A percentile compares a stretch with the other conserved stretches of the same genome.
Conservation (phyloP, 2,113 vertebrate genomes). For the Sebastes schlegelii region DNA sequence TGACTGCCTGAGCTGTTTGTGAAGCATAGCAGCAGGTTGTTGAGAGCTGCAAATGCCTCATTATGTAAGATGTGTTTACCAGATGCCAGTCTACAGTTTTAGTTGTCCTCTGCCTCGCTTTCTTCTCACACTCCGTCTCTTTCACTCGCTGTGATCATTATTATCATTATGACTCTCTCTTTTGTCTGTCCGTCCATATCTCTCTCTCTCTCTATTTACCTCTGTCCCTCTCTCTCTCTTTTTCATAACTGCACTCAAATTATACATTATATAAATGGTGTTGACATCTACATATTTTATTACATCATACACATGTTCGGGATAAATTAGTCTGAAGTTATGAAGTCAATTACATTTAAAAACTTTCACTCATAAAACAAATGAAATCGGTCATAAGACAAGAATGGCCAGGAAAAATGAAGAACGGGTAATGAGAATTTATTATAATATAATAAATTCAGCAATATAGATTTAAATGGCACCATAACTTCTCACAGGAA, state of each 20-base stretch:
- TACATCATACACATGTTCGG: not conserved
- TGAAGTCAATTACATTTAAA: not conserved
- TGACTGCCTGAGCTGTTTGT: conserved; percentile 50
- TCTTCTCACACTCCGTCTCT: not conserved
- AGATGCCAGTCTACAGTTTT: conserved; percentile 61
- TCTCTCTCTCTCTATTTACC: not conserved
- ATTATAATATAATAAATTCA: not conserved
- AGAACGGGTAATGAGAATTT: not conserved
- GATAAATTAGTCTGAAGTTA: not conserved
- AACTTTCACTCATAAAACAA: not conserved
- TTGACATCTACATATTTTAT: not conserved
- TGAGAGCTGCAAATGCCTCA: conserved; percentile 56
- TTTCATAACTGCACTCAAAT: not conserved
- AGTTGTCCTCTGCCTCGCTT: conserved; percentile 36
- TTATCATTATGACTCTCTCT: conserved; percentile 6
- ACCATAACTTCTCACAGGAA: not conserved
- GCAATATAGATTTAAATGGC: not conserved
- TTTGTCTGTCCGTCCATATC: not conserved
- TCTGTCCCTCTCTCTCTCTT: not conserved
- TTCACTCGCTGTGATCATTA: conserved; percentile 10
- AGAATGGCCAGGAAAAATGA: not conserved
- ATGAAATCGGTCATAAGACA: not conserved
- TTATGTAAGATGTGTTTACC: conserved; percentile 70
- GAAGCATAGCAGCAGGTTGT: conserved; percentile 65
- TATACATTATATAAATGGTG: not conserved